phyloP scores from a whole-genome alignment of 1,140 invertebrate genomes.

The Caenorhabditis tropicalis region DNA sequence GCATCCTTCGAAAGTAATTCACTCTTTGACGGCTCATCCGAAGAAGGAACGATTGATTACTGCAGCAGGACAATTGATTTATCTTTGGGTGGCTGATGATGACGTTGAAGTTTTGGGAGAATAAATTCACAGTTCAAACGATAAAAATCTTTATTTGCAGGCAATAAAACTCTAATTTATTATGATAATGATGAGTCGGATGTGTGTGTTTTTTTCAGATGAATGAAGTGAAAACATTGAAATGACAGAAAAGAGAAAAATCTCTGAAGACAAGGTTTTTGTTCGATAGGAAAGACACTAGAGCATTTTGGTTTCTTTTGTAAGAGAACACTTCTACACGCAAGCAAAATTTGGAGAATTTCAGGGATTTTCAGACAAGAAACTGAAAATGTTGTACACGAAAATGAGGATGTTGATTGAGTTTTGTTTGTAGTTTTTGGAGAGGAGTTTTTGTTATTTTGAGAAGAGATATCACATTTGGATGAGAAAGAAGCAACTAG shows the following conservation, averaged over 20 bases:
- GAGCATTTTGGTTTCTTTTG: neutral
- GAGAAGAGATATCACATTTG: neutral
- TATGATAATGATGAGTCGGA: neutral
- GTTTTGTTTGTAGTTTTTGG: neutral
- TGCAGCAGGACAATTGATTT: slow-evolving; percentile 74
- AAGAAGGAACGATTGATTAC: slow-evolving; percentile 74
- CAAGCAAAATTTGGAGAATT: slow-evolving; percentile 19
- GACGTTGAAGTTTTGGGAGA: slow-evolving; percentile 38
- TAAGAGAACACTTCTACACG: slow-evolving; percentile 9
- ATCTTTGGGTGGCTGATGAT: slow-evolving; percentile 73
- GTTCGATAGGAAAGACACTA: slow-evolving; percentile 5
- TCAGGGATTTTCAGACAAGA: neutral
- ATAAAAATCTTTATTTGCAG: neutral
- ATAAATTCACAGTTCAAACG: neutral
- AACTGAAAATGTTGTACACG: slow-evolving; percentile 24
- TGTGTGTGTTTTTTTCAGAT: neutral
- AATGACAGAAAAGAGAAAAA: neutral
- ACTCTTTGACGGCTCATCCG: slow-evolving; percentile 75
- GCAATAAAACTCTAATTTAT: neutral
- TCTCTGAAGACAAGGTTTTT: neutral
- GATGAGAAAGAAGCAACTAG: neutral
- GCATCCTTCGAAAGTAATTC: slow-evolving; percentile 70
- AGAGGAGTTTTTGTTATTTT: neutral
- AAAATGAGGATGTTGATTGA: neutral
- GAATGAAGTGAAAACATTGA: neutral